A percentile compares a stretch with the other conserved stretches of the same genome.
These are phyloP conservation scores for Tanypteryx hageni DNA, from an alignment of 2,888 invertebrate genomes.

Conservation along the genomic window DNA sequence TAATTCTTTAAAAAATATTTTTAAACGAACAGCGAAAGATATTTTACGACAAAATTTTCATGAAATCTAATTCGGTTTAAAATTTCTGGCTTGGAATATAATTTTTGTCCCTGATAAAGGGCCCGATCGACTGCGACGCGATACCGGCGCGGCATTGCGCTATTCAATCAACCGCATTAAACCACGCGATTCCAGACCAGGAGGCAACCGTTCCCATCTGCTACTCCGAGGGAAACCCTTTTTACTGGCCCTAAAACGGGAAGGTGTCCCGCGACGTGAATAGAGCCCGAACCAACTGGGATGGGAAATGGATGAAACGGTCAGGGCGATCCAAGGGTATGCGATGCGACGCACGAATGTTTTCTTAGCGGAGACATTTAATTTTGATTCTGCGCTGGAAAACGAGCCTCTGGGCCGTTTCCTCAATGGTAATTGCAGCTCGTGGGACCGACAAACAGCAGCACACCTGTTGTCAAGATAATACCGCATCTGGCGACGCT, in stretches of 20 bases:
- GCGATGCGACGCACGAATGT: conserved; percentile 27
- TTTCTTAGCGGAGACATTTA: conserved; percentile 24
- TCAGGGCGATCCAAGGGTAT: neutral
- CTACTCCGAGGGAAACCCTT: conserved; percentile 55
- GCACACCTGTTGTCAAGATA: conserved; percentile 36
- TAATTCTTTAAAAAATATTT: too few species aligned
- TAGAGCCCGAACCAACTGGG: neutral
- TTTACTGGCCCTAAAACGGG: conserved; percentile 25
- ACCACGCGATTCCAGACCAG: neutral
- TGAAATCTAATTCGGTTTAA: too few species aligned
- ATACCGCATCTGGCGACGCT: neutral
- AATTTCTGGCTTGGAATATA: too few species aligned
- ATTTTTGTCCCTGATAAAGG: too few species aligned
- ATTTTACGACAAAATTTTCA: too few species aligned
- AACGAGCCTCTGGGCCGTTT: conserved; percentile 27
- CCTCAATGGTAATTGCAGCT: conserved; percentile 14
- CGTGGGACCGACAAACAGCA: conserved; percentile 30
- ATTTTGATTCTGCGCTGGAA: conserved; percentile 26
- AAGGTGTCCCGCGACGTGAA: neutral
- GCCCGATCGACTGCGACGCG: too few species aligned
- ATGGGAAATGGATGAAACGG: conserved; percentile 27
- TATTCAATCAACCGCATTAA: too few species aligned
- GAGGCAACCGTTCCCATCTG: conserved; percentile 71
- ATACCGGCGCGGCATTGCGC: too few species aligned
- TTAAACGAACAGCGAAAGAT: too few species aligned